phyloP scores from a whole-genome alignment of 2,888 invertebrate species.

The Euspilapteryx auroguttella region DNA sequence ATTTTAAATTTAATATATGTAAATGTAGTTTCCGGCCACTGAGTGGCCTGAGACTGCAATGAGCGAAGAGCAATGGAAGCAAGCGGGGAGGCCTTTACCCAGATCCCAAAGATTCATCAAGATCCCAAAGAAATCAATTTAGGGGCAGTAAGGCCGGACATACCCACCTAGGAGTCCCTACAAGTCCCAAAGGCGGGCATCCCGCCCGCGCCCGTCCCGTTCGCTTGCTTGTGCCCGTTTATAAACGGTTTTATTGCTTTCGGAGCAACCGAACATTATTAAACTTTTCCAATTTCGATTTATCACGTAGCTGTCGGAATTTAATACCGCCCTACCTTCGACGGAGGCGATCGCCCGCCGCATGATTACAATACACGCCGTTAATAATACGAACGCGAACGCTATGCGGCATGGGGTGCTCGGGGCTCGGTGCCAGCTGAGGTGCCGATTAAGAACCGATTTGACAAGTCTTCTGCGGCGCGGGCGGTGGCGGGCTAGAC shows the following conservation, averaged over 20 bases:
- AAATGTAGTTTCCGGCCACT: too few relatives aligned
- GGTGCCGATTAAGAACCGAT: constrained; percentile 24
- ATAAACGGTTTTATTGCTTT: constrained; percentile 64
- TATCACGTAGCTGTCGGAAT: constrained; percentile 64
- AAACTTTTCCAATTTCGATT: constrained; percentile 64
- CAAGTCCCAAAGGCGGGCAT: constrained; percentile 54
- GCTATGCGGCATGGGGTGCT: constrained; percentile 24
- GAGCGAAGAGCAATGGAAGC: too few relatives aligned
- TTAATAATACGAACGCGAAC: constrained; percentile 43
- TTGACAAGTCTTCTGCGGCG: too few relatives aligned
- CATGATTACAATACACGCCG: constrained; percentile 61
- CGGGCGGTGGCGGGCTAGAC: too few relatives aligned
- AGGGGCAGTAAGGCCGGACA: constrained; percentile 34
- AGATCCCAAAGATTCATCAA: too few relatives aligned
- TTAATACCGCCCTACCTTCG: constrained; percentile 63
- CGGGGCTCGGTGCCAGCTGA: too few relatives aligned
- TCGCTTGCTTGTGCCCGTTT: constrained; percentile 59
- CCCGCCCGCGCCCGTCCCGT: constrained; percentile 48
- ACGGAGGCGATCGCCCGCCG: constrained; percentile 59
- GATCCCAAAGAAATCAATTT: constrained; percentile 51
- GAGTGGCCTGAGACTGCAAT: too few relatives aligned
- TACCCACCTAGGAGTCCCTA: constrained; percentile 54
- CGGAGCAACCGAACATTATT: constrained; percentile 63
- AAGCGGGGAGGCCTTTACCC: too few relatives aligned
- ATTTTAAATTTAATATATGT: too few relatives aligned